These are phyloP conservation scores for Drosophila subsilvestris DNA, from an alignment of 2,888 invertebrate genomes.

Conservation along the genomic window DNA sequence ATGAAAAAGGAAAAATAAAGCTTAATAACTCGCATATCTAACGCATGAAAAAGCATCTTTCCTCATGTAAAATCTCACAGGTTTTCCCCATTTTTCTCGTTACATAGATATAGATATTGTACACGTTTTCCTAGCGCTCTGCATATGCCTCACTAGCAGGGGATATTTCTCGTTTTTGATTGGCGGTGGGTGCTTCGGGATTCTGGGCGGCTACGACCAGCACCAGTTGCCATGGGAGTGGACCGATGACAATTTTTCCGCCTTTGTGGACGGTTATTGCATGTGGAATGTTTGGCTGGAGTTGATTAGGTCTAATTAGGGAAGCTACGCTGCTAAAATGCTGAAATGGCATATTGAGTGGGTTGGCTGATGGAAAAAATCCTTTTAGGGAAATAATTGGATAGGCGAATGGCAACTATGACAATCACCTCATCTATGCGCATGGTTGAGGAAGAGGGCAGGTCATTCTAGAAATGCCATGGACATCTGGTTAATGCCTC, in stretches of 20 bases:
- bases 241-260: slow-evolving; percentile 31
- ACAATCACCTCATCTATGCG: slow-evolving; percentile 20
- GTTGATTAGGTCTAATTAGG: slow-evolving; percentile 72
- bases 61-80: neutral
- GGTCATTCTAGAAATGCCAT: neutral
- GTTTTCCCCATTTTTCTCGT: neutral
- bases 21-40: neutral
- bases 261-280: slow-evolving; percentile 24
- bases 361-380: slow-evolving; percentile 32
- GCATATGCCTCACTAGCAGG: slow-evolving; percentile 4
- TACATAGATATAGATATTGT: neutral
- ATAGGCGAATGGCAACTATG: slow-evolving; percentile 32
- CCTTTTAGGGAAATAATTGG: slow-evolving; percentile 40
- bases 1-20: neutral
- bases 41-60: neutral
- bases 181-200: neutral
- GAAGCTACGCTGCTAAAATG: slow-evolving; percentile 15
- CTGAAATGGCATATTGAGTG: slow-evolving; percentile 31
- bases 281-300: slow-evolving; percentile 40
- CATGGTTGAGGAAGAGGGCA: neutral
- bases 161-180: slow-evolving; percentile 41
- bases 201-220: neutral
- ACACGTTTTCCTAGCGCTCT: neutral
- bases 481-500: neutral
- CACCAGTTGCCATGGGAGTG: slow-evolving; percentile 31